phyloP scores from a whole-genome alignment of 1,140 invertebrate species.

The Triops longicaudatus region DNA sequence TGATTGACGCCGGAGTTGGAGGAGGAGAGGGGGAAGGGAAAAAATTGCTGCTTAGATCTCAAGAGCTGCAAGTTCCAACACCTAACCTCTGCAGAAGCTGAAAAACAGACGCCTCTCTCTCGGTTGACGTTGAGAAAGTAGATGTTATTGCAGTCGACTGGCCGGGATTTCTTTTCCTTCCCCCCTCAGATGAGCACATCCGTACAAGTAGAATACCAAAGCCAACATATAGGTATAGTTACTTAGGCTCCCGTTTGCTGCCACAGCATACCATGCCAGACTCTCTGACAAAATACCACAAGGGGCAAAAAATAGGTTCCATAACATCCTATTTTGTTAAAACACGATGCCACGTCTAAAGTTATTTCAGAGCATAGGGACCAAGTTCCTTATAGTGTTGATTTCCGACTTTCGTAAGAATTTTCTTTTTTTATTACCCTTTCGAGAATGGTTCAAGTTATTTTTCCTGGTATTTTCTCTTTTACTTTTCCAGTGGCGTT shows the following conservation, averaged over 20 bases:
- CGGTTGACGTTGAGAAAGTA: not conserved
- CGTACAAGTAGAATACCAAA: constrained; percentile 6
- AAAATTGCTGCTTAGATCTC: not conserved
- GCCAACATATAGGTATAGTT: not conserved
- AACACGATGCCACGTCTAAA: not conserved
- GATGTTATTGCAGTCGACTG: constrained; percentile 7
- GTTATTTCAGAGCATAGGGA: not conserved
- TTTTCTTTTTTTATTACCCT: too few species aligned
- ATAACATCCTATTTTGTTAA: not conserved
- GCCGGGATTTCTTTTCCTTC: not conserved
- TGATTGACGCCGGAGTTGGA: not conserved
- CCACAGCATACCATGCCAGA: not conserved
- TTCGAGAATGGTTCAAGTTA: too few species aligned
- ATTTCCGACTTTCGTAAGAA: not conserved
- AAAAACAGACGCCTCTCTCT: constrained; percentile 11
- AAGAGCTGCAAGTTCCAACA: not conserved
- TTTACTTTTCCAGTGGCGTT: too few species aligned
- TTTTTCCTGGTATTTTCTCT: too few species aligned
- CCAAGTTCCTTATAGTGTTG: not conserved
- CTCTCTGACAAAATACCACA: not conserved
- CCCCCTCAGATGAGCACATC: not conserved
- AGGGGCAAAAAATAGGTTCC: not conserved
- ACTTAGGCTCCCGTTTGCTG: not conserved
- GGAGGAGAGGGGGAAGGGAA: not conserved
- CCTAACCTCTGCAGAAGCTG: not conserved